Base-by-base conservation (phyloP, 2,888 invertebrate genomes). In the Drosophila limbata region DNA sequence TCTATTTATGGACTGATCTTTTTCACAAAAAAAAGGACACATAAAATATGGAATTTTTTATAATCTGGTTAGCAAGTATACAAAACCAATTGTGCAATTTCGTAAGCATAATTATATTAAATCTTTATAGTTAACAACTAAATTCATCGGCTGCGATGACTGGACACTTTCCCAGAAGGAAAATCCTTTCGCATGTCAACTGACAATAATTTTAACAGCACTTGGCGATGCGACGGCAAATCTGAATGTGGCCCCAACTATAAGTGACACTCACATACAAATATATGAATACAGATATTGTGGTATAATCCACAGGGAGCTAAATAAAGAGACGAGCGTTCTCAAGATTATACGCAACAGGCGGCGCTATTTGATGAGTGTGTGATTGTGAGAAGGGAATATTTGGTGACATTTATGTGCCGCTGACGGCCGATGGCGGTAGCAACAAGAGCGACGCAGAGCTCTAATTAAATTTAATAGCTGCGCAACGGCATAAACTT, bases 401-500 rank as follows among this genome's bases (percentile, higher is more conserved):
- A 84, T 83, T 82, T 73, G 88, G 84, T 89, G 88, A 90, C 84
- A 88, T 88, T 90, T 83, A 88, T 89, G 84, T 84, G 79, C 73
- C 76, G 77, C 74, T 72, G 69, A 69, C 71, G 62, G 63, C 74
- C 74, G 74, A 73, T 74, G 76, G 74, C 81, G 77, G 75, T 65
- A 74, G 73, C 67, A 65, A 79, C 69, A 72, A 73, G 25, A 39
- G 52, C 42, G 42, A 37, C 79, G 66, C 73, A 80, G 85, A 77
- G 82, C 73, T 90, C 89, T 89, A 89, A 89, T 89, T 89, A 89
- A 89, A 89, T 90, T 90, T 87, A 89, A 87, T 87, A 87, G 85
- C 88, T 63, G 69, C 75, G 57, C 70, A 77, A 63, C 56, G 69
- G 73, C 85, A 87, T 84, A 80, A 87, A 82, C 73, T 73, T 71